Evolutionary conservation across 2,113 vertebrate genomes (phyloP).

Genomic region (pig (Sus scrofa)): T2T-Sscrofa CM000828.6:64506501-64507000

Average conservation of each 20-base stretch:
- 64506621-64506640: background rate
- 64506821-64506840: background rate
- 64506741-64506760: background rate
- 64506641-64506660: background rate
- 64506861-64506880: background rate
- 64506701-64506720: background rate
- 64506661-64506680: fast-evolving
- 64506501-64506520: background rate
- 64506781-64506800: background rate
- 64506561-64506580: background rate
- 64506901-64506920: background rate
- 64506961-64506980: background rate
- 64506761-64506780: background rate
- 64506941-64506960: background rate
- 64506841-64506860: background rate
- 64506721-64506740: background rate
- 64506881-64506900: background rate
- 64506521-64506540: background rate
- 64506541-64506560: background rate
- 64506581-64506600: background rate
- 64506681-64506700: no score
- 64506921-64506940: background rate
- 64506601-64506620: background rate
- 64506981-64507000: background rate
- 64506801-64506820: background rate